A percentile compares a stretch with the other conserved stretches of the same genome.
Evolutionary conservation across 2,113 vertebrate species (phyloP).

Genomic region (Lampris incognitus): DNA sequence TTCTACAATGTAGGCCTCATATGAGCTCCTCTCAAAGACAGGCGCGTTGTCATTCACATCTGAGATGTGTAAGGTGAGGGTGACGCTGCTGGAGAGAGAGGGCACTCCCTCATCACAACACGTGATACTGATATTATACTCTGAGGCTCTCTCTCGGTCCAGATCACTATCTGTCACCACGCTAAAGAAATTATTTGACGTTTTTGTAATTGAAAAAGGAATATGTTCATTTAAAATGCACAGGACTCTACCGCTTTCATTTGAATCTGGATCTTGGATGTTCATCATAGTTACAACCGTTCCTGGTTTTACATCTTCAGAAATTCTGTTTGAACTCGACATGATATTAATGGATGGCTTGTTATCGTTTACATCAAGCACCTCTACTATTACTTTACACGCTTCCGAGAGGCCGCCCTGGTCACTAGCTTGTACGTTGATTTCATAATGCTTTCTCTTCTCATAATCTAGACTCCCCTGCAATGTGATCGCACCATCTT

Average conservation of each 20-base stretch:
- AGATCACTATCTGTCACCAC: slow-evolving; percentile 33
- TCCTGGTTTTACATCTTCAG: slow-evolving; percentile 17
- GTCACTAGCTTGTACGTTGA: slow-evolving; percentile 75
- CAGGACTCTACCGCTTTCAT: slow-evolving; percentile 32
- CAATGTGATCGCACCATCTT: slow-evolving; percentile 61
- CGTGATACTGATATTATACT: slow-evolving; percentile 40
- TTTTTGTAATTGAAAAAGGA: slow-evolving; percentile 49
- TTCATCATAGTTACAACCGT: slow-evolving; percentile 57
- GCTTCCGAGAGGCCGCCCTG: slow-evolving; percentile 72
- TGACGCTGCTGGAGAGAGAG: slow-evolving; percentile 15
- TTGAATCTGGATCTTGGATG: slow-evolving; percentile 48
- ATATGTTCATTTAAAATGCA: slow-evolving; percentile 43
- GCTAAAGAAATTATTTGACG: slow-evolving; percentile 54
- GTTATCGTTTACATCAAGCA: slow-evolving; percentile 61
- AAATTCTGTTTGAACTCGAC: slow-evolving; percentile 41
- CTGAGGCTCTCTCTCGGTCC: slow-evolving; percentile 53
- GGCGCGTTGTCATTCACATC: no score
- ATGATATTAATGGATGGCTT: slow-evolving; percentile 53
- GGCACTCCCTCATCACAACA: no score
- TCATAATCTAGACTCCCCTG: slow-evolving; percentile 73
- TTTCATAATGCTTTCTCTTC: slow-evolving; percentile 56
- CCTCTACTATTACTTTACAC: slow-evolving; percentile 62
- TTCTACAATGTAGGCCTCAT: no score
- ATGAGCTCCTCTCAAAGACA: no score
- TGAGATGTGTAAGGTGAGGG: slow-evolving; percentile 70